Evolutionary conservation across 2,113 vertebrate genomes (phyloP), one percentile per base, ranked within the genome.

Genomic region (Connochaetes taurinus): DNA sequence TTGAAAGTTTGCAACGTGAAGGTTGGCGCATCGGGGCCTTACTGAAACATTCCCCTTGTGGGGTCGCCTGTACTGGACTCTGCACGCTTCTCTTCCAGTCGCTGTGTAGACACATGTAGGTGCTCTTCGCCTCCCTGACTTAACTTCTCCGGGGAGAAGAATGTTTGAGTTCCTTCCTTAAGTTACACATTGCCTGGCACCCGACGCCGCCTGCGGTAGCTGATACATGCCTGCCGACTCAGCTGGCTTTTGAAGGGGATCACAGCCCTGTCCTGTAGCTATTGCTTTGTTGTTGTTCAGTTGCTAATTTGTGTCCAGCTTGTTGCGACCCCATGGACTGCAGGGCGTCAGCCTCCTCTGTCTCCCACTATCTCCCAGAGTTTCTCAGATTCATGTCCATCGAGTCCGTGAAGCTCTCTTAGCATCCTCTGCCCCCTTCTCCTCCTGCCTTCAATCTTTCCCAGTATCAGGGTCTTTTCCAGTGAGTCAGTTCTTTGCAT

Each of bases 311-410:
- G 0, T 36, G n/a, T 23, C 64, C 64, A 21, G 4, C n/a, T 71
- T 2, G 0, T 3, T 36, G 67, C 0, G 2, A 21, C 67, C 19
- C 19, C 67, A 6, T 23, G n/a, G 19, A 6, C n/a, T 12, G n/a
- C n/a, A 36, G 64, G n/a, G 1, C 1, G 4, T 21, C 64, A 71
- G 64, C n/a, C n/a, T 36, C 19, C 67, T 40, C n/a, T 6, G 10
- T 36, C 67, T 23, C 19, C 19, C 10, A 3, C 19, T 40, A 12
- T 71, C 67, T 71, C n/a, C 9, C 64, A 71, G 64, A 23, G n/a
- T 36, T 21, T 36, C 64, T 71, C 67, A 36, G 17, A 36, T 21
- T 71, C n/a, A 36, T 36, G 64, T 36, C n/a, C 64, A 21, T 21
- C 4, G 9, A 5, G 64, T 21, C 64, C 0, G 9, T 36, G 64